Conservation (phyloP, 2,888 invertebrate species). For the Cylindroiulus punctatus region DNA sequence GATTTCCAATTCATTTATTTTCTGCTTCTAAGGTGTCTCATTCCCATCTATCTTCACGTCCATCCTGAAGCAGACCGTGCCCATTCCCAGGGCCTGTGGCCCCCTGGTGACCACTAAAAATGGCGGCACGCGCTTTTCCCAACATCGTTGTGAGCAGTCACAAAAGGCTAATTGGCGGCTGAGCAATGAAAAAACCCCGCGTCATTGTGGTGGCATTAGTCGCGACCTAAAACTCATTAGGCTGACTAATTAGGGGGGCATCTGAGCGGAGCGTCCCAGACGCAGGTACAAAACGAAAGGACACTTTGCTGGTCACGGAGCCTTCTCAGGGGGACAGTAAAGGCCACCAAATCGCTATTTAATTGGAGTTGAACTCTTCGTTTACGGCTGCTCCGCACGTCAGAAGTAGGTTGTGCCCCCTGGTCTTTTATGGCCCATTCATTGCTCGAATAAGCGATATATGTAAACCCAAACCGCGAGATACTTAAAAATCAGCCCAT, state of each 20-base stretch:
- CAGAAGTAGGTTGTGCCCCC: not conserved
- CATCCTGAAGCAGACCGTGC: not conserved
- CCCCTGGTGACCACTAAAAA: conserved; percentile 23
- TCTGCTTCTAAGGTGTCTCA: not conserved
- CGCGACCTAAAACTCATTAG: conserved; percentile 30
- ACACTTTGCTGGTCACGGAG: not conserved
- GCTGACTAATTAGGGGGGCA: conserved; percentile 26
- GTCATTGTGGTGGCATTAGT: conserved; percentile 43
- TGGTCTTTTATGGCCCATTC: conserved; percentile 43
- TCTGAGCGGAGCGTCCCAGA: not conserved
- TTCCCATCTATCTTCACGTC: not conserved
- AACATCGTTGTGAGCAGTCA: not conserved
- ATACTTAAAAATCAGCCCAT: not conserved
- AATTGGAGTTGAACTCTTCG: conserved; percentile 22
- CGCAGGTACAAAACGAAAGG: not conserved
- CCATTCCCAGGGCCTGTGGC: not conserved
- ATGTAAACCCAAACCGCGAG: not conserved
- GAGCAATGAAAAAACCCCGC: not conserved
- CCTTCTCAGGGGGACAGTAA: conserved; percentile 28
- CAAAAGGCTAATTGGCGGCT: conserved; percentile 6
- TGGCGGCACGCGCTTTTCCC: conserved; percentile 45
- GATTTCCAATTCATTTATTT: too few relatives aligned
- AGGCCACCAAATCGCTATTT: conserved; percentile 36
- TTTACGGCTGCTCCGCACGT: not conserved
- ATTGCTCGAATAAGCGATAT: not conserved